Percentiles rank a stretch among this genome's conserved stretches.
These are phyloP conservation scores for Agrilus cyanescens DNA, from an alignment of 2,888 invertebrate genomes.

Conservation along the genomic window DNA sequence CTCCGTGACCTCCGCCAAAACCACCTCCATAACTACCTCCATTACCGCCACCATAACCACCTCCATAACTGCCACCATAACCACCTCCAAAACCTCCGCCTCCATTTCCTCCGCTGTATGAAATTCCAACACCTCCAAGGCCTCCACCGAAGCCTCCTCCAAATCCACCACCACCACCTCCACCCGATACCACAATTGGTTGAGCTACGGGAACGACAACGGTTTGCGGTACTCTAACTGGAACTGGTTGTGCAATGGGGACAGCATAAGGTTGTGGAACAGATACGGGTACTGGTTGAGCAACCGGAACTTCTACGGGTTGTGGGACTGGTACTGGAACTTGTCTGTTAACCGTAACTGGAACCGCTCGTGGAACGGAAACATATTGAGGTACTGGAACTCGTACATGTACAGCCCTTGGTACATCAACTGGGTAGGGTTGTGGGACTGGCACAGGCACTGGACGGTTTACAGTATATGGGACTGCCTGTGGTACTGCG, in stretches of 20 bases:
- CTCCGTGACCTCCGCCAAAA: neutral
- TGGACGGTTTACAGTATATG: too few species aligned
- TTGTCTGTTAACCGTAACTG: slow-evolving; percentile 23
- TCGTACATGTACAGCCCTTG: slow-evolving; percentile 12
- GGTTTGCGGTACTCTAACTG: slow-evolving; percentile 28
- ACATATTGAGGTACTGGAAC: slow-evolving; percentile 23
- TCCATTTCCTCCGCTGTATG: neutral
- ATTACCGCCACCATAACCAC: slow-evolving; percentile 9
- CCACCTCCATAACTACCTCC: slow-evolving; percentile 16
- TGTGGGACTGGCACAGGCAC: too few species aligned
- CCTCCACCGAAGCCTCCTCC: slow-evolving; percentile 4
- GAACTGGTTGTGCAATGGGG: slow-evolving; percentile 27
- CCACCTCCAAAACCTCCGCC: neutral
- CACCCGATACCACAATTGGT: slow-evolving; percentile 20
- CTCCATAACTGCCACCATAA: neutral
- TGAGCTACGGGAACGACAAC: slow-evolving; percentile 22
- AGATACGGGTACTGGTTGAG: slow-evolving; percentile 20
- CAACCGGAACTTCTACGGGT: slow-evolving; percentile 18
- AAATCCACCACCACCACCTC: slow-evolving; percentile 13
- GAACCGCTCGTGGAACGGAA: slow-evolving; percentile 20
- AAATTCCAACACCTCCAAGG: neutral
- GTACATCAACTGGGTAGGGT: too few species aligned
- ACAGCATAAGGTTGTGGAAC: slow-evolving; percentile 27
- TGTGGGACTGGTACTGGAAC: slow-evolving; percentile 22
- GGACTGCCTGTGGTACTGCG: neutral